Conservation (phyloP, 1,140 invertebrate species). For the Brachionus paranguensis region DNA sequence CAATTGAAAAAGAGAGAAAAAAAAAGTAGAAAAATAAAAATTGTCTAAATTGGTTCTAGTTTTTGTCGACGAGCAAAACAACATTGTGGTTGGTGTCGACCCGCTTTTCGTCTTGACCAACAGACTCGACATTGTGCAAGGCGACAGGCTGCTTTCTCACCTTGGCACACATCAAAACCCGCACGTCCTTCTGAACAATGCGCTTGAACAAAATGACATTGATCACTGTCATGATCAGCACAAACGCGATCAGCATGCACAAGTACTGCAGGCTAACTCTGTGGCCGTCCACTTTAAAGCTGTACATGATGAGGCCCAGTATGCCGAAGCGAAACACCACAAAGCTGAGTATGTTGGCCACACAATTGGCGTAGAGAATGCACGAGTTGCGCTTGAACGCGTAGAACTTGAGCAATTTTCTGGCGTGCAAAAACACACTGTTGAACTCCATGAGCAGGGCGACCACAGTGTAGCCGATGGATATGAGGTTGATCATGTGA, state of each 20-base stretch:
- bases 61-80: background rate
- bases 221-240: background rate
- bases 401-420: conserved; percentile 15
- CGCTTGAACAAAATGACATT: conserved; percentile 37
- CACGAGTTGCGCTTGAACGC: background rate
- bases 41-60: background rate
- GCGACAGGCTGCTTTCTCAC: background rate
- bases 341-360: background rate
- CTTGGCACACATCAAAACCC: background rate
- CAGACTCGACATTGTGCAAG: background rate
- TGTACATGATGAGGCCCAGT: background rate
- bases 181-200: background rate
- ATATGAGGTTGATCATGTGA: conserved; percentile 10
- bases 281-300: conserved; percentile 19
- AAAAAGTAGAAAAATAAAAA: background rate
- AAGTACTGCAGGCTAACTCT: background rate
- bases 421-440: conserved; percentile 27
- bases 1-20: background rate
- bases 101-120: background rate
- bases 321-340: conserved; percentile 22
- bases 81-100: background rate
- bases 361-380: background rate
- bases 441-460: conserved; percentile 22
- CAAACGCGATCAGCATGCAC: background rate
- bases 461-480: conserved; percentile 13